Evolutionary conservation across 1,140 invertebrate species (phyloP), one percentile per base, ranked within the genome.

Genomic region (Parasteatoda tepidariorum): DNA sequence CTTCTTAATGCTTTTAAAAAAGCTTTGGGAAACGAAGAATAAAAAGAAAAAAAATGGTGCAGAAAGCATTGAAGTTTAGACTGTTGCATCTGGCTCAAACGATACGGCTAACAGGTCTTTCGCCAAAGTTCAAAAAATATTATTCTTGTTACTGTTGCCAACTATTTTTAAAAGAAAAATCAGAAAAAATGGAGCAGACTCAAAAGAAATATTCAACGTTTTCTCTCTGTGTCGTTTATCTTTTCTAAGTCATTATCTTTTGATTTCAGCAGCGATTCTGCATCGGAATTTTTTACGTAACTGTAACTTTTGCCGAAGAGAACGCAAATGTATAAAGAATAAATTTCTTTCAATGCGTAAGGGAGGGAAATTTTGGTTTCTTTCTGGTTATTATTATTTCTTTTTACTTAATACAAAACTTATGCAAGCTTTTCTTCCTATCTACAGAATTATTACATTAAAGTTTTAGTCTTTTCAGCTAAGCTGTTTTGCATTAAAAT

Each of bases 191-290:
- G 33, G 31, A 34, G 34, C 30, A 76, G 38, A 75, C 28, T n/a
- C 7, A 68, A 57, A 68, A 3, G 28, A 55, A 67, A 54, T 30
- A 66, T 9, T 6, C 31, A 38, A 57, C 62, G 7, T 22, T 61
- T 33, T 33, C 28, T 79, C 64, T 79, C 64, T 34, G n/a, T 26
- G 75, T 79, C 75, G 75, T 79, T 79, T 79, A 79, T 79, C 75
- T 79, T 68, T 79, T 79, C 75, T 79, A 68, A 24, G 75, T 79
- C 75, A 79, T 79, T 79, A 79, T 79, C 75, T 79, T 76, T 68
- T 68, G 75, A 79, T 79, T 79, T 79, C 75, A 68, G 62, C 62
- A 59, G 18, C 55, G 62, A 48, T 68, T 59, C 30, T 54, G 22
- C 34, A 22, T 33, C 30, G 11, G 41, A 7, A 34, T 22, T 61